A percentile compares a stretch with the other conserved stretches of the same genome.
phyloP scores from a whole-genome alignment of 2,797 vertebrate species.

The Mus caroli region DNA sequence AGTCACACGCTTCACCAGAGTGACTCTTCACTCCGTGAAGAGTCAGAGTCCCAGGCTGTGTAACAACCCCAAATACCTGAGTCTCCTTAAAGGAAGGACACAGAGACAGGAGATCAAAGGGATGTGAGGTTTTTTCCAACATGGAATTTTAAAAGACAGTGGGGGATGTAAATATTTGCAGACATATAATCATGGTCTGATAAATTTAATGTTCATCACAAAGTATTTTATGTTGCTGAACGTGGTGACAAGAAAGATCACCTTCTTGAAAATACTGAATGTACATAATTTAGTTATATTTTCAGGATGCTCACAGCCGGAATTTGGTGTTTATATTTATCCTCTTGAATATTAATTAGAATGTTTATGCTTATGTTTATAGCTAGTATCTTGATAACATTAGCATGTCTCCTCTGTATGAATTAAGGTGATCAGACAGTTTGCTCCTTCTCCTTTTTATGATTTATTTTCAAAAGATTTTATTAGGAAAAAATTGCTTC shows the following conservation, averaged over 20 bases:
- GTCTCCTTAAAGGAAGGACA: conserved; percentile 9
- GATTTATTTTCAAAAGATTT: conserved; percentile 50
- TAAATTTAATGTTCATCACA: conserved; percentile 54
- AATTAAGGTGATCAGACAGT: conserved; percentile 5
- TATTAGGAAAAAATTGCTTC: conserved; percentile 4
- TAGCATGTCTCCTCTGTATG: neutral
- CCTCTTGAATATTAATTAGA: conserved; percentile 45
- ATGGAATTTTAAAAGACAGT: neutral
- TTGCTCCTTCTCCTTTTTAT: conserved; percentile 20
- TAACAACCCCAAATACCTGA: neutral
- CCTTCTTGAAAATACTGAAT: conserved; percentile 55
- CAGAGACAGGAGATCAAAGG: neutral
- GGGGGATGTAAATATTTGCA: conserved; percentile 17
- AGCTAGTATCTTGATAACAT: conserved; percentile 51
- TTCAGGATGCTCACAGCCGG: conserved; percentile 7
- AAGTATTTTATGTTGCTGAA: conserved; percentile 31
- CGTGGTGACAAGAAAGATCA: conserved; percentile 8
- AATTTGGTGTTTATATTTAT: conserved; percentile 59
- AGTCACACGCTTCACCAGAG: conserved; percentile 6
- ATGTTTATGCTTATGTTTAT: conserved; percentile 35
- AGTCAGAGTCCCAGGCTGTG: neutral
- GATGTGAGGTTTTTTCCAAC: neutral
- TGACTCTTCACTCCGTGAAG: conserved; percentile 35
- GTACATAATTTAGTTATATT: conserved; percentile 32
- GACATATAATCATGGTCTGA: neutral